A percentile compares a stretch with the other conserved stretches of the same genome.
phyloP scores from a whole-genome alignment of 2,113 vertebrate species.

The Cygnus atratus region DNA sequence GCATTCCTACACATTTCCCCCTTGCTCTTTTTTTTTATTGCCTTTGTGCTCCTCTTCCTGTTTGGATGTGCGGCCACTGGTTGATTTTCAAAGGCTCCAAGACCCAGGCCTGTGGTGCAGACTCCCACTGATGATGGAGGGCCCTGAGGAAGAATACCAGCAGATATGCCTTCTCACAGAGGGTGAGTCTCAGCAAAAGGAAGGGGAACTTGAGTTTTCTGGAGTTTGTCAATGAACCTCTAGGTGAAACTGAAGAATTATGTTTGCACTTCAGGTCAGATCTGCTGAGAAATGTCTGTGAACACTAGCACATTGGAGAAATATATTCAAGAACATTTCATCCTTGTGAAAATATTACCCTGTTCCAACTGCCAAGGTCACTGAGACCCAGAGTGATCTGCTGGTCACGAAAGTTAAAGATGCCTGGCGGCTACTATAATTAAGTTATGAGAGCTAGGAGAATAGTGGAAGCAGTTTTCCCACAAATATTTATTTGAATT shows the following conservation, averaged over 20 bases:
- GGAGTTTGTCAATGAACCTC: slow-evolving; percentile 45
- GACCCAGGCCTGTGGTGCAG: neutral
- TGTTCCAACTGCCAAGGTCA: slow-evolving; percentile 23
- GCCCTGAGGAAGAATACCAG: slow-evolving; percentile 18
- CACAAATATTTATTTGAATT: slow-evolving; percentile 66
- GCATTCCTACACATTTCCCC: rapidly evolving
- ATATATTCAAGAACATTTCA: slow-evolving; percentile 20
- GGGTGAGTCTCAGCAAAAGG: neutral
- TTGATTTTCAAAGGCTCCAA: neutral
- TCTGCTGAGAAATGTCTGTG: slow-evolving; percentile 10
- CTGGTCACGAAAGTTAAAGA: slow-evolving; percentile 58
- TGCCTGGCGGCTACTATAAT: slow-evolving; percentile 58
- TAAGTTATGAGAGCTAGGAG: slow-evolving; percentile 54
- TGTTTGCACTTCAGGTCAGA: slow-evolving; percentile 11
- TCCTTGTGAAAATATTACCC: slow-evolving; percentile 38
- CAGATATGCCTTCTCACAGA: neutral
- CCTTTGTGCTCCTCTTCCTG: neutral
- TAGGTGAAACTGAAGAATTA: slow-evolving; percentile 48
- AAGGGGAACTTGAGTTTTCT: slow-evolving; percentile 43
- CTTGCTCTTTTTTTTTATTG: neutral
- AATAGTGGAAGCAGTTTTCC: slow-evolving; percentile 42
- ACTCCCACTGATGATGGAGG: neutral
- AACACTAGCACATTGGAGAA: neutral
- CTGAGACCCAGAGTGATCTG: slow-evolving; percentile 34
- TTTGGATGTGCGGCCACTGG: neutral